Evolutionary conservation across 2,113 vertebrate genomes (phyloP).

Genomic region (Rhineura floridana): DNA sequence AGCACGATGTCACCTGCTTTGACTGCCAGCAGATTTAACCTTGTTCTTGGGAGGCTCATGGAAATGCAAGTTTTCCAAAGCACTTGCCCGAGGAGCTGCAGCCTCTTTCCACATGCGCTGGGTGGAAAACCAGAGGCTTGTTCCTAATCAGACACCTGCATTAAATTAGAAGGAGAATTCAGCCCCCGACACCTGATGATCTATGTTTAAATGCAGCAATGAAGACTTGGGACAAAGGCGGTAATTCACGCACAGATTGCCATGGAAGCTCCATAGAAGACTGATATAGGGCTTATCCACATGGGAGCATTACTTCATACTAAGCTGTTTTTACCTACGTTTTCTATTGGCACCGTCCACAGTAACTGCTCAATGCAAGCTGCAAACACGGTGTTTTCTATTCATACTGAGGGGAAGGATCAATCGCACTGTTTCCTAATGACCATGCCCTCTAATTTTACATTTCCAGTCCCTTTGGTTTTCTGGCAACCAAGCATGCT

Average conservation of each 20-base stretch:
- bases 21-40: conserved; percentile 1
- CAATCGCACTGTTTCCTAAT: too few species aligned
- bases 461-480: too few species aligned
- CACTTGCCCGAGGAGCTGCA: neutral
- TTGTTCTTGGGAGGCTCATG: neutral
- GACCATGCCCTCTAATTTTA: too few species aligned
- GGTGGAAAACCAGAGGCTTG: neutral
- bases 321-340: too few species aligned
- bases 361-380: too few species aligned
- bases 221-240: neutral
- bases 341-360: too few species aligned
- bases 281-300: too few species aligned
- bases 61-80: neutral
- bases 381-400: too few species aligned
- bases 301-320: too few species aligned
- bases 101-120: neutral
- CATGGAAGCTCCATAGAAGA: too few species aligned
- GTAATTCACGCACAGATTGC: neutral
- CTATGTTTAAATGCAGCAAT: neutral
- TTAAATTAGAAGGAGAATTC: neutral
- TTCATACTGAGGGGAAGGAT: too few species aligned
- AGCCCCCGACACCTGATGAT: neutral
- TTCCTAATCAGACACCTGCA: neutral
- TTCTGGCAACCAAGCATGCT: too few species aligned
- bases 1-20: neutral